These are phyloP conservation scores for Metopolophium dirhodum DNA, from an alignment of 1,140 invertebrate genomes.

Conservation along the genomic window DNA sequence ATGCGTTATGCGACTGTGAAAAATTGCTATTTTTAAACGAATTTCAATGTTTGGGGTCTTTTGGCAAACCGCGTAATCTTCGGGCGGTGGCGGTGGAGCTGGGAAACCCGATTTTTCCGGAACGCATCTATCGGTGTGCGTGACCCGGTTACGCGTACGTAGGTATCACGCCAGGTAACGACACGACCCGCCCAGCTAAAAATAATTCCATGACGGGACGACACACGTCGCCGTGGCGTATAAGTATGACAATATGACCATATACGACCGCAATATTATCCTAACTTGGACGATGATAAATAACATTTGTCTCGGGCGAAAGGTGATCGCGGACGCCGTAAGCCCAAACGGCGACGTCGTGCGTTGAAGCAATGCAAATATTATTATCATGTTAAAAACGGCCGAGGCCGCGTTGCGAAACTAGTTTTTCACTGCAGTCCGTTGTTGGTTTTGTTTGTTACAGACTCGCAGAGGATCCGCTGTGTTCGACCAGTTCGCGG, in stretches of 20 bases:
- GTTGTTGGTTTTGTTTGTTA: not conserved
- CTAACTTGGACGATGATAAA: not conserved
- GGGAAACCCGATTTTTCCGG: not conserved
- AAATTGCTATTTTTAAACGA: conserved; percentile 13
- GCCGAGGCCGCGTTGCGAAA: not conserved
- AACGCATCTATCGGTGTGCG: not conserved
- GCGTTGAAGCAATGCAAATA: not conserved
- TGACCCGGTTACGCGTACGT: not conserved
- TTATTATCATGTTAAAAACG: not conserved
- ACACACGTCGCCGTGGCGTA: not conserved
- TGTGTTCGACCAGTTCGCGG: not conserved
- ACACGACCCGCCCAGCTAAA: not conserved
- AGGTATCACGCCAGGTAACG: not conserved
- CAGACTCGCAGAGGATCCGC: not conserved
- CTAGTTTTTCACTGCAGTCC: not conserved
- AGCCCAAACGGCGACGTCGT: not conserved
- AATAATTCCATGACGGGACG: not conserved
- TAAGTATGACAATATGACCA: not conserved
- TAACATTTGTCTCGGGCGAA: not conserved
- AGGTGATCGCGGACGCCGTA: not conserved
- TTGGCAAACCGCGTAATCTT: conserved; percentile 9
- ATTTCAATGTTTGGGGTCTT: not conserved
- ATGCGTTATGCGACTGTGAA: not conserved
- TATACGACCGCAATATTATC: not conserved
- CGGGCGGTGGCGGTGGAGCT: not conserved